Evolutionary conservation across 2,113 vertebrate genomes (phyloP), one percentile per base, ranked within the genome.

Genomic region (Columbina picui): DNA sequence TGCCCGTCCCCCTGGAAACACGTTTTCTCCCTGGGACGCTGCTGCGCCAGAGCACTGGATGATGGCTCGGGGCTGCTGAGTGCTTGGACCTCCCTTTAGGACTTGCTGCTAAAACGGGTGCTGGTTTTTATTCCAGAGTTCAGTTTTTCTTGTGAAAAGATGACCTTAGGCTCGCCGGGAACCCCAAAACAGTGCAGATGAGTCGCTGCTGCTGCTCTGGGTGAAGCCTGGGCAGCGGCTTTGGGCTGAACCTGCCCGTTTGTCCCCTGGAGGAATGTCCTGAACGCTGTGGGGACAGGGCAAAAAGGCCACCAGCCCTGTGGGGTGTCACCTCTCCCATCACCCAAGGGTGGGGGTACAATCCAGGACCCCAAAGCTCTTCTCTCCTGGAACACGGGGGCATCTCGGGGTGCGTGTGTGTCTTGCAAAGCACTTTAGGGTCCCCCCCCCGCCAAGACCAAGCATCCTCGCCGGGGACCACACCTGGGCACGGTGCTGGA

Each of bases 401-500:
- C 29, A 8, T 17, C 59, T 53, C 1, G 23, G 73, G 63, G 45
- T 10, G 29, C 12, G 19, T 50, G 25, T 32, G 10, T 22, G 19
- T 34, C 80, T 67, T 82, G 82, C 85, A 93, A 90, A 96, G 96
- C 95, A 95, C 94, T 97, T 96, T 95, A 91, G 76, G 74, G 78
- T 84, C 60, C 60, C 36, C 34, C 69, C 43, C 43, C 18, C 18
- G 16, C 43, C 43, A 45, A 59, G 64, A 27, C 23, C 52, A 32
- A 83, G 69, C 2, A 34, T 88, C 90, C 76, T 87, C 1, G 0
- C 76, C 15, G 57, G 67, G 75, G 53, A 53, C 82, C 2, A 2
- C 77, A 21, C 49, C 57, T 52, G 80, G 94, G 84, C 69, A 45
- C 0, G 1, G 32, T 63, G 53, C 63, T 0, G 7, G 76, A 64